A percentile compares a stretch with the other conserved stretches of the same genome.
Conservation (phyloP, 2,888 invertebrate genomes). For the Biston betularia region DNA sequence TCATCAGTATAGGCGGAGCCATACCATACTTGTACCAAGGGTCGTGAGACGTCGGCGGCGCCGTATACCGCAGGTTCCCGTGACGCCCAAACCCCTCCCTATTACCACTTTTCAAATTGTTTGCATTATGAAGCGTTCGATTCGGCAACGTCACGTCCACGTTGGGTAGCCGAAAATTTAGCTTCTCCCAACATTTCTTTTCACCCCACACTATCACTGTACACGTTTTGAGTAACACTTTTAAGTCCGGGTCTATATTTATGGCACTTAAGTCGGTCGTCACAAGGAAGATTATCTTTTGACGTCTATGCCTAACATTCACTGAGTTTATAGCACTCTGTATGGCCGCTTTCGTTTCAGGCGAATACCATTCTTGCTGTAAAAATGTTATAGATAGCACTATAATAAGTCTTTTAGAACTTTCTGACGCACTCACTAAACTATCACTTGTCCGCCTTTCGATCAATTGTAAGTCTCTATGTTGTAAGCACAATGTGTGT, state of each 20-base stretch:
- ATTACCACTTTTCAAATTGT: slow-evolving; percentile 79
- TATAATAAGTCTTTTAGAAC: slow-evolving; percentile 91
- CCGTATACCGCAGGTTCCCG: slow-evolving; percentile 83
- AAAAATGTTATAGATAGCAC: slow-evolving; percentile 93
- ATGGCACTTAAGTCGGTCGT: slow-evolving; percentile 87
- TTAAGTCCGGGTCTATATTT: slow-evolving; percentile 90
- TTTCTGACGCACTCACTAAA: slow-evolving; percentile 85
- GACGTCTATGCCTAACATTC: slow-evolving; percentile 87
- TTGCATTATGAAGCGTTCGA: slow-evolving; percentile 84
- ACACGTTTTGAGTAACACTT: slow-evolving; percentile 90
- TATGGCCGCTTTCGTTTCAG: slow-evolving; percentile 93
- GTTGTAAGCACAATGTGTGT: slow-evolving; percentile 89
- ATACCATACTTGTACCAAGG: slow-evolving; percentile 85
- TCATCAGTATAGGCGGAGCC: slow-evolving; percentile 83
- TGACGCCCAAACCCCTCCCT: slow-evolving; percentile 81
- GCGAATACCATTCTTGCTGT: slow-evolving; percentile 93
- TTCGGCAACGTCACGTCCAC: slow-evolving; percentile 87
- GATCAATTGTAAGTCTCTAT: slow-evolving; percentile 86
- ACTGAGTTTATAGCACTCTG: slow-evolving; percentile 90
- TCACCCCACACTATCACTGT: slow-evolving; percentile 92
- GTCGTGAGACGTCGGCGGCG: slow-evolving; percentile 82
- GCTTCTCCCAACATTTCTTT: slow-evolving; percentile 95
- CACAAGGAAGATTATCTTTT: slow-evolving; percentile 86
- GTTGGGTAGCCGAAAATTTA: slow-evolving; percentile 94
- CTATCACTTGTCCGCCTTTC: slow-evolving; percentile 85